These are phyloP conservation scores for Nephrocerus scutellatus DNA, from an alignment of 2,888 invertebrate species.

Conservation along the genomic window DNA sequence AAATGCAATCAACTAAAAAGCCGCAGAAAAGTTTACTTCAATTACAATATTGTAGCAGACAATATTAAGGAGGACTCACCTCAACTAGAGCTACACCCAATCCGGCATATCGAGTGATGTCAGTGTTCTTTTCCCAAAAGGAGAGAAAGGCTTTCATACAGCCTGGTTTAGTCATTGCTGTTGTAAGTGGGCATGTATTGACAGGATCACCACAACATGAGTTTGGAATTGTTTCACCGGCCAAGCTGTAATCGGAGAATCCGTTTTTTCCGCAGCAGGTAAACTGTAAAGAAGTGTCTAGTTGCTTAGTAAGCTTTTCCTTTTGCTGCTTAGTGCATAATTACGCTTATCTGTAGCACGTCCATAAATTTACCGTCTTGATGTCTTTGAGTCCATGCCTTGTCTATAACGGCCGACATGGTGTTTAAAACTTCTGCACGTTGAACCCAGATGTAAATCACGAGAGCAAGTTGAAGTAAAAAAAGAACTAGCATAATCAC, in stretches of 20 bases:
- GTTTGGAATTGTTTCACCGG: conserved; percentile 25
- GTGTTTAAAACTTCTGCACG: conserved; percentile 52
- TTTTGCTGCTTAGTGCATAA: conserved; percentile 5
- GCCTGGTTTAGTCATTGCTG: conserved; percentile 28
- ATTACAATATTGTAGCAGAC: background rate
- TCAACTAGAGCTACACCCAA: conserved; percentile 65
- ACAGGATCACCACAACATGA: conserved; percentile 38
- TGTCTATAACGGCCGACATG: conserved; percentile 50
- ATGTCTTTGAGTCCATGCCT: conserved; percentile 41
- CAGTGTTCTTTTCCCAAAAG: conserved; percentile 35
- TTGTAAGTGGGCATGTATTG: conserved; percentile 25
- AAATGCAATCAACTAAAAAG: conserved; percentile 61
- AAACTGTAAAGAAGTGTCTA: conserved; percentile 24
- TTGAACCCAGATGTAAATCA: conserved; percentile 60
- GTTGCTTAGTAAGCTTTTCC: background rate
- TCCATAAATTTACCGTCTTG: conserved; percentile 31
- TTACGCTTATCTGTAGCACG: conserved; percentile 34
- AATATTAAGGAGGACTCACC: conserved; percentile 46
- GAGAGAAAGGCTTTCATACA: conserved; percentile 43
- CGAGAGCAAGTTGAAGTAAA: conserved; percentile 64
- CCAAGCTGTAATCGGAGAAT: conserved; percentile 29
- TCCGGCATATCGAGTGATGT: conserved; percentile 58
- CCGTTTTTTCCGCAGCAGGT: conserved; percentile 39
- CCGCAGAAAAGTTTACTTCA: background rate
- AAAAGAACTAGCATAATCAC: conserved; percentile 64